A percentile compares a stretch with the other conserved stretches of the same genome.
phyloP scores from a whole-genome alignment of 2,113 vertebrate species.

The Bucco capensis region DNA sequence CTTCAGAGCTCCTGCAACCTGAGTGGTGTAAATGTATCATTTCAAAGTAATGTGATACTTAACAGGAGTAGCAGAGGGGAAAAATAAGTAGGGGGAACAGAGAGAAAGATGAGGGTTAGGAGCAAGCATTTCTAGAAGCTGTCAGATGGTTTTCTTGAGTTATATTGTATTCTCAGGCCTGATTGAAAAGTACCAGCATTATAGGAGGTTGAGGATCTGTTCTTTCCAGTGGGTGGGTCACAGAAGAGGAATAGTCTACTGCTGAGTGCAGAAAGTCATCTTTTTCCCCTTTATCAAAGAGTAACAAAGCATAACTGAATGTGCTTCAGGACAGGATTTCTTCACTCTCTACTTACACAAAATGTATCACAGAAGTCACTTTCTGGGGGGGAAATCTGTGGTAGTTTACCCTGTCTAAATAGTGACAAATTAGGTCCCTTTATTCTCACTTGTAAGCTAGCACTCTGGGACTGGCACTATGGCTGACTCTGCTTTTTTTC shows the following conservation, averaged over 20 bases:
- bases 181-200: neutral
- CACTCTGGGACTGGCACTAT: neutral
- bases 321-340: neutral
- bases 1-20: neutral
- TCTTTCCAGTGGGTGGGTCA: neutral
- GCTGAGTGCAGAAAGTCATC: neutral
- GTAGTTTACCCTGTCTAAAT: neutral
- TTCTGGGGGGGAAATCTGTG: neutral
- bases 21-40: neutral
- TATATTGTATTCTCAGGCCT: neutral
- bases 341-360: neutral
- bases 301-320: neutral
- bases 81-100: neutral
- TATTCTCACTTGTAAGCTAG: neutral
- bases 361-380: neutral
- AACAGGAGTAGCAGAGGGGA: neutral
- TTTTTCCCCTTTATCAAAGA: neutral
- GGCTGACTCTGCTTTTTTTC: neutral
- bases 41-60: neutral
- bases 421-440: neutral
- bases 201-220: neutral
- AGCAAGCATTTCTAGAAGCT: neutral
- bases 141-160: neutral
- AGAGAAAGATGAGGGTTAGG: neutral
- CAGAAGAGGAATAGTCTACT: neutral